Base-by-base conservation (phyloP, 2,797 vertebrate species). In the Cygnus olor region DNA sequence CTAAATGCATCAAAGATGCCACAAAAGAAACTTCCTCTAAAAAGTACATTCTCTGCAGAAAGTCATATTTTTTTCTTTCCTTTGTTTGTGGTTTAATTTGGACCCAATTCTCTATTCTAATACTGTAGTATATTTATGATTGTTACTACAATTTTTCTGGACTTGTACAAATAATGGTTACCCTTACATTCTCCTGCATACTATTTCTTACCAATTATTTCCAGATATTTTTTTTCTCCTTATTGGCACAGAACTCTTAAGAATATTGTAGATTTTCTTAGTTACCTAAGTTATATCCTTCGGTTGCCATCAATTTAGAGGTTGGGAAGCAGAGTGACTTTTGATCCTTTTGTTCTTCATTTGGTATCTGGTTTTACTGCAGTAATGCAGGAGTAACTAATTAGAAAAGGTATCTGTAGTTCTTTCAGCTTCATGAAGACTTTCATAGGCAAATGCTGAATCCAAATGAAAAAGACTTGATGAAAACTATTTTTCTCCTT, bases 1-100 rank as follows among this genome's bases (percentile, higher is more conserved):
- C 17, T 10, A 49, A 53, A 40, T 28, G 34, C 18, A 40, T 0
- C 30, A 19, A 44, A 53, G 53, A 51, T 66, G 28, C 24, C 65
- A 63, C 28, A 14, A 8, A 30, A n/a, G 42, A 45, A 45, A 61
- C 20, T 19, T 20, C 24, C 49, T 40, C 20, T 14, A n/a, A n/a
- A 20, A 11, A 24, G 24, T 6, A 2, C 30, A 14, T 57, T 7
- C 3, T 58, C 15, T 72, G 11, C 32, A 32, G 44, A 47, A 80
- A 47, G 38, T 54, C 3, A 10, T 13, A 4, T 0, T 0, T 3
- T 11, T 42, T 58, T 5, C 1, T 38, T 54, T 8, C 19, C 4
- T 22, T 44, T 71, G 10, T 1, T 51, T 80, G 54, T 60, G 5
- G 20, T 74, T 11, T 51, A 38, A 51, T 40, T 78, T n/a, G 47